Base-by-base conservation (phyloP, 2,113 vertebrate species). In the Nannospalax galili region DNA sequence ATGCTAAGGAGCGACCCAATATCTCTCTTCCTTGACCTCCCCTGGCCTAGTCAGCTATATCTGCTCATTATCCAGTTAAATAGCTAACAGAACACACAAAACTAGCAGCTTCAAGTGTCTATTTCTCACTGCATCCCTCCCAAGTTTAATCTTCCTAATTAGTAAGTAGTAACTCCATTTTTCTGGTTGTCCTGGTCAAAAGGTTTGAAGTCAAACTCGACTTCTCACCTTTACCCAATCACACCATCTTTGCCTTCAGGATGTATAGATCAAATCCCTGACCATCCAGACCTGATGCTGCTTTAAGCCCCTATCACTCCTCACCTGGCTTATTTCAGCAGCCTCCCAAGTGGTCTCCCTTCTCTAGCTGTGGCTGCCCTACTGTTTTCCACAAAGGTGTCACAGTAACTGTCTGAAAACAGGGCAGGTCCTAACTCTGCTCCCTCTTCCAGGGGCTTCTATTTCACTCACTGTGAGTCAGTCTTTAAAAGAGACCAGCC, bases 1-100 rank as follows among this genome's bases (percentile, higher is more conserved):
- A 0, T n/a, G 35, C 10, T 35, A 60, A 19, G 3, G 10, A 67
- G 0, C 7, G 22, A 17, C 32, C n/a, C 35, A 5, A 30, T 30
- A 15, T 64, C 70, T 74, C 1, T 26, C 28, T 69, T 40, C 35
- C 56, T n/a, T 30, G 32, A 10, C 45, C 40, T 62, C 81, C 35
- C 24, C 40, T 1, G 14, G 75, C 45, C 37, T 30, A 78, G 40
- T 37, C 67, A 67, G 7, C 56, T 3, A 3, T 4, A 32, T 24
- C 42, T 6, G 19, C 26, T 62, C 40, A 42, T 5, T 7, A 26
- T 26, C 30, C 40, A 20, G 28, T 28, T 22, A 40, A 28, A 12
- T 35, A 45, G 45, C 20, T 20, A 37, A 58, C 1, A 89, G 64
- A 52, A 80, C 74, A 70, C 52, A 16, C 58, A 78, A 72, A 65